Evolutionary conservation across 1,140 invertebrate species (phyloP).

Genomic region (Maniola jurtina): DNA sequence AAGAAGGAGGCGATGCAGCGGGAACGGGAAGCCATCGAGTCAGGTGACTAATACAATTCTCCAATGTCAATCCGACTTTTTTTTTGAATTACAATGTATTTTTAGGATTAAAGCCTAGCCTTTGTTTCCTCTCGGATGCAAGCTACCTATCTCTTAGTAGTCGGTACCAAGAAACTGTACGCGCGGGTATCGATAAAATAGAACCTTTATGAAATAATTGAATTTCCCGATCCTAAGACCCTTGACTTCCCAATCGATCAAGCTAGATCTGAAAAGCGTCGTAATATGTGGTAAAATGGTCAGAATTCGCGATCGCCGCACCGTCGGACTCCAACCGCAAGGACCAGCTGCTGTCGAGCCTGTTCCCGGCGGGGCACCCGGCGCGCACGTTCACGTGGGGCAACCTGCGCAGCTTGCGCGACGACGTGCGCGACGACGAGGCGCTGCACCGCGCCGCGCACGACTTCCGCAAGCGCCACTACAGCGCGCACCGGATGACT

Average conservation of each 20-base stretch:
- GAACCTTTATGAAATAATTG: too few relatives aligned
- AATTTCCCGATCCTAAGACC: too few relatives aligned
- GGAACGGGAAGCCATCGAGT: constrained; percentile 95
- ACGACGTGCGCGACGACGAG: constrained; percentile 82
- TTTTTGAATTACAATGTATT: too few relatives aligned
- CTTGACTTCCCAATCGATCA: too few relatives aligned
- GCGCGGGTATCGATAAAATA: too few relatives aligned
- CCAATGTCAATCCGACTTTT: too few relatives aligned
- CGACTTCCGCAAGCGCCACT: constrained; percentile 89
- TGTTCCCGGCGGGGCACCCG: constrained; percentile 85
- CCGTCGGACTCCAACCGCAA: constrained; percentile 84
- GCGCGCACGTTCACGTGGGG: constrained; percentile 92
- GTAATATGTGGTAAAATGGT: not conserved
- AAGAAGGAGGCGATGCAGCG: constrained; percentile 90
- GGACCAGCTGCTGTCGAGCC: constrained; percentile 85
- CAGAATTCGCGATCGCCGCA: constrained; percentile 88
- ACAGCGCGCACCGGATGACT: constrained; percentile 94
- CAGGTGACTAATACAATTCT: constrained; percentile 79
- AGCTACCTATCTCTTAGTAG: too few relatives aligned
- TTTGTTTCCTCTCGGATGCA: too few relatives aligned
- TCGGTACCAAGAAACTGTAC: too few relatives aligned
- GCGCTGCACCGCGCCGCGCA: constrained; percentile 84
- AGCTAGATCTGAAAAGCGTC: too few relatives aligned
- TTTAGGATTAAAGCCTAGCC: too few relatives aligned
- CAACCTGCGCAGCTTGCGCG: constrained; percentile 87